A percentile compares a stretch with the other conserved stretches of the same genome.
Conservation (phyloP, 2,888 invertebrate species). For the Polietes domitor region DNA sequence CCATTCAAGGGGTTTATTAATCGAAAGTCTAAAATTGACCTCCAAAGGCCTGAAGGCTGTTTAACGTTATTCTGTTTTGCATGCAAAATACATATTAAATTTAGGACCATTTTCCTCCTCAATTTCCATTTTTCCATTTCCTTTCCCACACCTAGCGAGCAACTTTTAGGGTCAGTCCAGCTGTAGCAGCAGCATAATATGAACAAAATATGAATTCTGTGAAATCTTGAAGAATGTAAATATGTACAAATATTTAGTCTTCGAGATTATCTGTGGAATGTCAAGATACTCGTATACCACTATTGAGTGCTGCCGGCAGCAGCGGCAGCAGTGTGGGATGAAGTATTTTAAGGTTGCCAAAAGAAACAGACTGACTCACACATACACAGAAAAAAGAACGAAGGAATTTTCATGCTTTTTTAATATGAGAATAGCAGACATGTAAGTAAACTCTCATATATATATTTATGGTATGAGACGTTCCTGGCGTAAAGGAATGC, state of each 20-base stretch:
- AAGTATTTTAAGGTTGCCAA: background rate
- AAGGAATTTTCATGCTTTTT: background rate
- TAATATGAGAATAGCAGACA: slow-evolving; percentile 34
- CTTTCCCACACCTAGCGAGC: background rate
- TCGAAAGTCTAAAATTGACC: no score
- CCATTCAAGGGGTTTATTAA: no score
- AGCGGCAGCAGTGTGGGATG: background rate
- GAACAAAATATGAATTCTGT: background rate
- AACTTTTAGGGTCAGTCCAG: slow-evolving; percentile 11
- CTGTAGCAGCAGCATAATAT: background rate
- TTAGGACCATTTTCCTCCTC: background rate
- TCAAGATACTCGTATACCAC: slow-evolving; percentile 37
- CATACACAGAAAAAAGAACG: background rate
- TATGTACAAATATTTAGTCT: slow-evolving; percentile 16
- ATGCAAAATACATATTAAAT: no score
- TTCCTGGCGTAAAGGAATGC: background rate
- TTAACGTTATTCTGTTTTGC: no score
- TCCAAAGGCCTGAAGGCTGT: no score
- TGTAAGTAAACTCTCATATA: background rate
- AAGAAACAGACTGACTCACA: background rate
- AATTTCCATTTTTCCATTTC: background rate
- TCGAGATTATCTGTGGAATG: slow-evolving; percentile 46
- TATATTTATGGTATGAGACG: background rate
- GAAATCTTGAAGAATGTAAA: slow-evolving; percentile 17
- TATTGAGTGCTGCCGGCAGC: background rate